Base-by-base conservation (phyloP, 1,140 invertebrate genomes). In the Mylabris phalerata region DNA sequence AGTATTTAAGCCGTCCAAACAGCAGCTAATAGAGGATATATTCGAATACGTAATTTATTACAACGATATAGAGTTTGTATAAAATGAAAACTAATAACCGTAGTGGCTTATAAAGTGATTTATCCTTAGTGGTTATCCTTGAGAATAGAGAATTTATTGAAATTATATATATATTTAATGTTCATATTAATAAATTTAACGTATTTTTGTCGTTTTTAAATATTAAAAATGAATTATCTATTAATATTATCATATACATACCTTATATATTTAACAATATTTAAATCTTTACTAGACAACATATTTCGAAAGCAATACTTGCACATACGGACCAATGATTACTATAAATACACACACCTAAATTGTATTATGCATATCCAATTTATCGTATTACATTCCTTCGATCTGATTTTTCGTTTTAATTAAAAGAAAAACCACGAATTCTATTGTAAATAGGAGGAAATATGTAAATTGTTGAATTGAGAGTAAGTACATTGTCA, bases 51-150 rank as follows among this genome's bases (percentile, higher is more conserved):
- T 49, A 44, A 43, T 19, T 19, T 19, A 19, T 27, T 50, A 57
- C 56, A 57, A 57, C 56, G 56, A 57, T 24, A 46, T 46, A 19
- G 19, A 19, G 39, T 32, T 50, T 38, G 39, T 48, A 7, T 32
- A 32, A 32, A 42, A 42, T 46, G 9, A 52, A 44, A 26, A 52
- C 26, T 41, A 44, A 52, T 13, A 26, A 58, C 57, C 55, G 55
- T 63, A 61, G 62, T 64, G 62, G 62, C 58, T 64, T 64, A 64
- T 42, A 48, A 64, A 52, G 62, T 64, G 62, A 64, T 64, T 7
- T 32, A 32, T 50, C 24, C 11, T 3, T 45, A 45, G 11, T 45
- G 5, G 9, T 13, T 45, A 45, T 24, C n/a, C 43, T 45, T 47
- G 44, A 46, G 11, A 25, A 47, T 47, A 42, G 41, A n/a, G 11